phyloP scores from a whole-genome alignment of 2,888 invertebrate species.

The Thereva unica region DNA sequence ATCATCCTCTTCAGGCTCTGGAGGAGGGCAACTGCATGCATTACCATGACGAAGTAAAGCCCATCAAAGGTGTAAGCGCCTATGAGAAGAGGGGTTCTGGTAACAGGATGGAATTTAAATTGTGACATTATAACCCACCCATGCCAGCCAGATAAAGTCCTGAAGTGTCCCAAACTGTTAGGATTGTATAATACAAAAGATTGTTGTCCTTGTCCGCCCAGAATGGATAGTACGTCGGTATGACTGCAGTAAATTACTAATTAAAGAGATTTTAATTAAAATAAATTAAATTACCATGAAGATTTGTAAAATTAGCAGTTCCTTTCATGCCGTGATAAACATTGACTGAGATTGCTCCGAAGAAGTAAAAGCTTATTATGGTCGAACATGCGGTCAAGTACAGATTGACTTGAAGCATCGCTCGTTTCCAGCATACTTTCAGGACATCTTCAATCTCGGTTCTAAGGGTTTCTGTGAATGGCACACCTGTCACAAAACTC shows the following conservation, averaged over 20 bases:
- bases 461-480: slow-evolving; percentile 5
- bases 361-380: slow-evolving; percentile 7
- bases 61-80: slow-evolving; percentile 7
- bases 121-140: not conserved
- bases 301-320: slow-evolving; percentile 1
- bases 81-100: not conserved
- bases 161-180: not conserved
- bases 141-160: slow-evolving; percentile 8
- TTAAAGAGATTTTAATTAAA: not conserved
- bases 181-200: not conserved
- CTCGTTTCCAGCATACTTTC: slow-evolving; percentile 6
- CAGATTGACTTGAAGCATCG: not conserved
- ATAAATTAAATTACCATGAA: slow-evolving; percentile 5
- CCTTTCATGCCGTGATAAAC: slow-evolving; percentile 1
- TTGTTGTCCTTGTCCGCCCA: not conserved
- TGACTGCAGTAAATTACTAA: not conserved
- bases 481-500: not conserved
- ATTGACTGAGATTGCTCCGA: not conserved
- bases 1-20: slow-evolving; percentile 8
- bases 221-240: slow-evolving; percentile 1
- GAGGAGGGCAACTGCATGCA: slow-evolving; percentile 6
- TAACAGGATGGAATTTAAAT: too few species aligned
- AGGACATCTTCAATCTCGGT: not conserved
- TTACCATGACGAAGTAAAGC: not conserved
- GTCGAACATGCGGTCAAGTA: slow-evolving; percentile 1